Evolutionary conservation across 1,140 invertebrate species (phyloP).

Genomic region (Druon quercuslanigerum): DNA sequence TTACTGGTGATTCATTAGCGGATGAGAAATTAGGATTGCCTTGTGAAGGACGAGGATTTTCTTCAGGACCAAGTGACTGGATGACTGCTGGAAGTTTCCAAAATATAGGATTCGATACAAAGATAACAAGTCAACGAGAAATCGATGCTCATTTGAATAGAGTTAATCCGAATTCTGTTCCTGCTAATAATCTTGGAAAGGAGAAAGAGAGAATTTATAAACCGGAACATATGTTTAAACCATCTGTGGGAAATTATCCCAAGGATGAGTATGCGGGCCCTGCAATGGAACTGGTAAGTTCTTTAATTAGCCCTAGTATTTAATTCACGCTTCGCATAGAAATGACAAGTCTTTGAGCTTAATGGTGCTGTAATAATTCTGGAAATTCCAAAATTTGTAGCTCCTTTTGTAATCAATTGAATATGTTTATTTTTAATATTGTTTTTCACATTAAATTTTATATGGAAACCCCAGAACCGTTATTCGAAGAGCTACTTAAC

Average conservation of each 20-base stretch:
- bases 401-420: too few species aligned
- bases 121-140: conserved; percentile 49
- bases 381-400: too few species aligned
- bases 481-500: too few species aligned
- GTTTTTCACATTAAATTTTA: too few species aligned
- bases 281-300: conserved; percentile 67
- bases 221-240: conserved; percentile 52
- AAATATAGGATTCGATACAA: conserved; percentile 5
- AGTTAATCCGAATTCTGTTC: conserved; percentile 32
- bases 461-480: too few species aligned
- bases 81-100: background rate
- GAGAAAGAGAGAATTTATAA: conserved; percentile 41
- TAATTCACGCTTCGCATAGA: too few species aligned
- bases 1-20: conserved; percentile 33
- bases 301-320: background rate
- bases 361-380: too few species aligned
- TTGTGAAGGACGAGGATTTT: conserved; percentile 34
- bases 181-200: conserved; percentile 16
- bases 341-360: too few species aligned
- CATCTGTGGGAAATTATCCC: conserved; percentile 41
- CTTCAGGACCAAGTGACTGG: conserved; percentile 38
- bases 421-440: too few species aligned
- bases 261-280: conserved; percentile 67
- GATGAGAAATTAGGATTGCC: conserved; percentile 34
- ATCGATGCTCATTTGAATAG: conserved; percentile 41